phyloP scores from a whole-genome alignment of 2,113 vertebrate species.

The Anguilla rostrata region DNA sequence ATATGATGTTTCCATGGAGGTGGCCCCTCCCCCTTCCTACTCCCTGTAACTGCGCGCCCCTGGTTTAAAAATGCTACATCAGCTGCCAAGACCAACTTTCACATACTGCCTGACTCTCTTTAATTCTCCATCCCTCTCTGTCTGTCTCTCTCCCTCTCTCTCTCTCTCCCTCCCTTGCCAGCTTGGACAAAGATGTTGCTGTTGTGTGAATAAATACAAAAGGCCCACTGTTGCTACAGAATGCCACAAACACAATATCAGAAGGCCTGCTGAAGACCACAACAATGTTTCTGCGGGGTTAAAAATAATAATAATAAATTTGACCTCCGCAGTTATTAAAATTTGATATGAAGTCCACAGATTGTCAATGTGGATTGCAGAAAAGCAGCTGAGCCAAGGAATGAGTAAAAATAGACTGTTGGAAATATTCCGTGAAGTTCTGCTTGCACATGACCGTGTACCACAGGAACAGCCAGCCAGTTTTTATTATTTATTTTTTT shows the following conservation, averaged over 20 bases:
- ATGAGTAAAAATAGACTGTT: background rate
- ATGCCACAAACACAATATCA: background rate
- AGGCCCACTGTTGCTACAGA: background rate
- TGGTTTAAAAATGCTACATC: conserved; percentile 33
- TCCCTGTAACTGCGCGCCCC: conserved; percentile 33
- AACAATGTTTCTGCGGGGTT: background rate
- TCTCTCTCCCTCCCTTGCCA: background rate
- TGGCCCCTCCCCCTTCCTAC: conserved; percentile 40
- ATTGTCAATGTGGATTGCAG: background rate
- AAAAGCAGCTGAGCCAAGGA: background rate
- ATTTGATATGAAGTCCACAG: background rate
- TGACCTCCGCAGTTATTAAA: background rate
- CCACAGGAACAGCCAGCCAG: too few species aligned
- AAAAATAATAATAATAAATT: background rate
- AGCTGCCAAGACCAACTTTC: conserved; percentile 31
- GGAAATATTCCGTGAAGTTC: background rate
- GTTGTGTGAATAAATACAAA: background rate
- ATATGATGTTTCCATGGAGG: conserved; percentile 65
- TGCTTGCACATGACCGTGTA: too few species aligned
- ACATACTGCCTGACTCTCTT: background rate
- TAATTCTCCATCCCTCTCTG: background rate
- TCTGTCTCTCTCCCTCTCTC: background rate
- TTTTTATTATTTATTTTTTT: too few species aligned
- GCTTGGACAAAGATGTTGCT: background rate
- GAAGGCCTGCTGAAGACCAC: background rate